Evolutionary conservation across 2,113 vertebrate genomes (phyloP), one percentile per base, ranked within the genome.

Genomic region (Misgurnus anguillicaudatus): DNA sequence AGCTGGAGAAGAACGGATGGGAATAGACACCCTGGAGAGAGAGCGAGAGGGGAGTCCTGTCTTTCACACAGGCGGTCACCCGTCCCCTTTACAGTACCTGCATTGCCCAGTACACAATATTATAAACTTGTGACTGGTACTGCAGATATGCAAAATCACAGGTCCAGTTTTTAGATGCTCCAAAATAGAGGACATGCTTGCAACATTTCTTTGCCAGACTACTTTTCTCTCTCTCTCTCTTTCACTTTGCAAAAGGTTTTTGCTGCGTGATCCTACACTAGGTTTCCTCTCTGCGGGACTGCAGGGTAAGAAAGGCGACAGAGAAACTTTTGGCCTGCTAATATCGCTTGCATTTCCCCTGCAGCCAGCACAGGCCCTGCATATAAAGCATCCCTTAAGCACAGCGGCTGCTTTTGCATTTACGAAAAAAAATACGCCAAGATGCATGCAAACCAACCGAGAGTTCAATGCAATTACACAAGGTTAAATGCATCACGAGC

Each of bases 41-140:
- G 80, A 79, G 86, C 90, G 91, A 89, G 88, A 90, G 85, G 83
- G 77, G 80, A 86, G 82, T 89, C 88, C 88, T 91, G 91, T 82
- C 89, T 90, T 79, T 92, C 91, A 91, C 85, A 81, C 81, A 85
- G 79, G 86, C 70, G 78, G 89, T 89, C 81, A 90, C 86, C 87
- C 81, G 84, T 92, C 90, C 74, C 85, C 83, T 92, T 92, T 91
- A n/a, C n/a, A n/a, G n/a, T n/a, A 87, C 89, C 87, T 60, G 86
- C 83, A 82, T 45, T 31, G n/a, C n/a, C n/a, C 10, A 0, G 57
- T 51, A 57, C 36, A 71, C 16, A n/a, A n/a, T n/a, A n/a, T n/a
- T n/a, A n/a, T n/a, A n/a, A n/a, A n/a, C n/a, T n/a, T n/a, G n/a
- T n/a, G n/a, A n/a, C n/a, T n/a, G 31, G 21, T 24, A 42, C 41